Evolutionary conservation across 2,113 vertebrate genomes (phyloP).

Genomic region (Clarias batrachus): DNA sequence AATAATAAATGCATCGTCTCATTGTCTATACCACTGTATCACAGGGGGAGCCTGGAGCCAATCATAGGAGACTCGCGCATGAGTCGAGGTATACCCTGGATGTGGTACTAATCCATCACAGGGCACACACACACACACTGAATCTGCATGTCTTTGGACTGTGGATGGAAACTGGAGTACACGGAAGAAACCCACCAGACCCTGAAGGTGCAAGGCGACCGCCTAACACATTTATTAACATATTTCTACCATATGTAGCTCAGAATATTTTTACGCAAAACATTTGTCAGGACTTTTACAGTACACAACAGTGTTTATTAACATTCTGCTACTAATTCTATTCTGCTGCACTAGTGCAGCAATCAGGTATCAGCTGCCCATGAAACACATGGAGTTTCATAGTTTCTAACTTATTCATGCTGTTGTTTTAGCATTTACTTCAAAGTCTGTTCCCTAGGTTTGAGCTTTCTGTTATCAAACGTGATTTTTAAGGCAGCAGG

Average conservation of each 20-base stretch:
- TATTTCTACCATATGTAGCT: background rate
- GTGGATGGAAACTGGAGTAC: too few species aligned
- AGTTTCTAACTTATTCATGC: slow-evolving; percentile 10
- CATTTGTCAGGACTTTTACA: background rate
- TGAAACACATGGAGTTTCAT: background rate
- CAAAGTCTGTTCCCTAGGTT: slow-evolving; percentile 36
- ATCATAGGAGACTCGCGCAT: too few species aligned
- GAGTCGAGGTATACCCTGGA: too few species aligned
- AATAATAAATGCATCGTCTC: background rate
- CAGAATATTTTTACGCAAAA: background rate
- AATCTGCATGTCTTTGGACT: too few species aligned
- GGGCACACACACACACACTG: too few species aligned
- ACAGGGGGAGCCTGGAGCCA: too few species aligned
- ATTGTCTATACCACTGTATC: too few species aligned
- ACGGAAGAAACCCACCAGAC: too few species aligned
- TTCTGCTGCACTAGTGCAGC: background rate
- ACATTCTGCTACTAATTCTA: background rate
- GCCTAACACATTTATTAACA: background rate
- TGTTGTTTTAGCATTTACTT: slow-evolving; percentile 14
- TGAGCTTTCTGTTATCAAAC: slow-evolving; percentile 26
- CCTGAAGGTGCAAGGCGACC: too few species aligned
- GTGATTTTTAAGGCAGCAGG: slow-evolving; percentile 9
- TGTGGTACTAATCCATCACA: too few species aligned
- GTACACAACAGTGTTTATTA: background rate
- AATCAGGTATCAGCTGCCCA: background rate